Conservation (phyloP, 2,888 invertebrate genomes). For the Gymnoscelis rufifasciata region DNA sequence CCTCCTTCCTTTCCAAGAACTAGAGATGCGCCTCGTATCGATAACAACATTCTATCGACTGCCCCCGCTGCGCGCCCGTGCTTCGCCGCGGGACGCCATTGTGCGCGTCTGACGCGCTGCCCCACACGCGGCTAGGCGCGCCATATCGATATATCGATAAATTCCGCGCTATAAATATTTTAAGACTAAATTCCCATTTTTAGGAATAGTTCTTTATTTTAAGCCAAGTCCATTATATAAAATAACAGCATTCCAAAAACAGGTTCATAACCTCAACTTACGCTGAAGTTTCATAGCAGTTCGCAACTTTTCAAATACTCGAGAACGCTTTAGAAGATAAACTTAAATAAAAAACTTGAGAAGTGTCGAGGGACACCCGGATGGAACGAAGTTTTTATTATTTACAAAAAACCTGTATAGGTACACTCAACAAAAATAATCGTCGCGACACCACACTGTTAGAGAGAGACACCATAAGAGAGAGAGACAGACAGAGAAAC, state of each 20-base stretch:
- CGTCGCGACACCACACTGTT: too few relatives aligned
- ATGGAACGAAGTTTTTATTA: too few relatives aligned
- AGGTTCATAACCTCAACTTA: constrained; percentile 22
- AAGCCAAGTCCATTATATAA: background rate
- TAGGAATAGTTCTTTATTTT: too few relatives aligned
- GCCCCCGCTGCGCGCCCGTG: constrained; percentile 30
- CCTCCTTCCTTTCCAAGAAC: constrained; percentile 12
- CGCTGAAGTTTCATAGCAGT: constrained; percentile 39
- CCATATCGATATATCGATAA: constrained; percentile 31
- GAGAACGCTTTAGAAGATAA: too few relatives aligned
- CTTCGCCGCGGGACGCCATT: constrained; percentile 60
- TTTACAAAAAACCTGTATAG: too few relatives aligned
- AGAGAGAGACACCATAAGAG: too few relatives aligned
- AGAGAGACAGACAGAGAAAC: too few relatives aligned
- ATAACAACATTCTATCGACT: constrained; percentile 15
- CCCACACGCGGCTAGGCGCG: constrained; percentile 51
- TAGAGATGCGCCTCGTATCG: constrained; percentile 20
- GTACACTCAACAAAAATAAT: too few relatives aligned
- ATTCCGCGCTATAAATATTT: too few relatives aligned
- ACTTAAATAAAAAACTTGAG: too few relatives aligned
- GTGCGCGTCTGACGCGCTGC: constrained; percentile 56
- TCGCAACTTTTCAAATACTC: constrained; percentile 67
- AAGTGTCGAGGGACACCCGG: too few relatives aligned
- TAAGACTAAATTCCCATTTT: background rate
- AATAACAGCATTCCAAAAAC: constrained; percentile 23